Conservation (phyloP, 2,888 invertebrate genomes). For the Melanostoma mellinum region DNA sequence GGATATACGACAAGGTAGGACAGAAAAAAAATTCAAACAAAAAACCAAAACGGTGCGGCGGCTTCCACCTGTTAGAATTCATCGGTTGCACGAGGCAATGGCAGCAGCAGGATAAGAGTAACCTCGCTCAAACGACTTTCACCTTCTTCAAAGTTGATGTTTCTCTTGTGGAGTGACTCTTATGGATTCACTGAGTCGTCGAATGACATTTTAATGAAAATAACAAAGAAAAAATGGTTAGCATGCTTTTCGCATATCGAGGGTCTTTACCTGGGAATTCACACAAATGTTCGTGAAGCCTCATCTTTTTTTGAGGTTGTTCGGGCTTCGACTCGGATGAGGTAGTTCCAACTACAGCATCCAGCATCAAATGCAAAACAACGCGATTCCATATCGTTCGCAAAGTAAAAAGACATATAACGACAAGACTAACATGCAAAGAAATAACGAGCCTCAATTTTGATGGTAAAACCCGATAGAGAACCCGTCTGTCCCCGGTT, state of each 20-base stretch:
- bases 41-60: not conserved
- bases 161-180: not conserved
- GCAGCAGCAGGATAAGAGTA: conserved; percentile 24
- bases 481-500: not conserved
- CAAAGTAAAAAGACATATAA: conserved; percentile 23
- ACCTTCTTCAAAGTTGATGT: conserved; percentile 10
- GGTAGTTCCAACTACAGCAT: conserved; percentile 3
- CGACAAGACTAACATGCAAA: conserved; percentile 50
- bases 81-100: conserved; percentile 44
- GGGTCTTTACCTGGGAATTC: conserved; percentile 30
- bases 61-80: conserved; percentile 67
- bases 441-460: conserved; percentile 65
- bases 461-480: conserved; percentile 60
- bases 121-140: conserved; percentile 44
- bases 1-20: conserved; percentile 41
- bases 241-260: conserved; percentile 16
- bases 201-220: conserved; percentile 60
- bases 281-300: conserved; percentile 40
- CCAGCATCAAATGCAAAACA: conserved; percentile 56
- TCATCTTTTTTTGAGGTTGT: conserved; percentile 42
- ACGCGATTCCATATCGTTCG: conserved; percentile 64
- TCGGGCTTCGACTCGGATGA: conserved; percentile 12
- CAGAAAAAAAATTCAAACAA: not conserved
- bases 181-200: not conserved
- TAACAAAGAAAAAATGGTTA: conserved; percentile 42